Percentiles rank a stretch among this genome's conserved stretches.
Conservation (phyloP, 2,888 invertebrate species). For the Ctenicera cuprea region DNA sequence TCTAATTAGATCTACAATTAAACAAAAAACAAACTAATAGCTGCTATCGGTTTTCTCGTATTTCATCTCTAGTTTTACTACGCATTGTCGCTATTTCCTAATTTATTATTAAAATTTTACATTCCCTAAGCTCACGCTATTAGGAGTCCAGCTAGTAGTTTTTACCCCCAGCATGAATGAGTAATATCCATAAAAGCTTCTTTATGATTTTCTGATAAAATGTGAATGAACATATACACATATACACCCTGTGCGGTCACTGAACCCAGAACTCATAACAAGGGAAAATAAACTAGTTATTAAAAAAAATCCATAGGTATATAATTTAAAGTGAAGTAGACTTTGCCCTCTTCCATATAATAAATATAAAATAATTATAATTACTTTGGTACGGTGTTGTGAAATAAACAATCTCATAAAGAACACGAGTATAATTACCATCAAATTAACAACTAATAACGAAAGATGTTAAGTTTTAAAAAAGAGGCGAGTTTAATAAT, state of each 20-base stretch:
- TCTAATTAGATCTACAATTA: no score
- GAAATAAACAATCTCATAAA: no score
- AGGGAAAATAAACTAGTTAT: background rate
- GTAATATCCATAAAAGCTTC: slow-evolving; percentile 21
- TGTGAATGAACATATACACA: background rate
- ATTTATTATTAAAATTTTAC: slow-evolving; percentile 10
- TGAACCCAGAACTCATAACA: slow-evolving; percentile 1
- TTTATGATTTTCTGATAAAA: slow-evolving; percentile 21
- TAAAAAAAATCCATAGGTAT: background rate
- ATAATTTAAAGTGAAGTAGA: no score
- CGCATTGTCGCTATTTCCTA: background rate
- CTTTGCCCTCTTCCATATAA: no score
- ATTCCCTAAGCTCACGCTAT: slow-evolving; percentile 9
- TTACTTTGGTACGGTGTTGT: no score
- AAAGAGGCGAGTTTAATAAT: no score
- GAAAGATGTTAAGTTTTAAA: no score
- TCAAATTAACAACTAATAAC: no score
- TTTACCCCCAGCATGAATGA: slow-evolving; percentile 10
- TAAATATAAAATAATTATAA: no score
- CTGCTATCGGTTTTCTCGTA: background rate
- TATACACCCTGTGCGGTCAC: background rate
- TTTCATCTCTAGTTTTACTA: background rate
- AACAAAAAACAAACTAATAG: no score
- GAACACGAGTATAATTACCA: no score
- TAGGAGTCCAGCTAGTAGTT: background rate